Evolutionary conservation across 2,113 vertebrate genomes (phyloP), one percentile per base, ranked within the genome.

Genomic region (Laterallus jamaicensis): DNA sequence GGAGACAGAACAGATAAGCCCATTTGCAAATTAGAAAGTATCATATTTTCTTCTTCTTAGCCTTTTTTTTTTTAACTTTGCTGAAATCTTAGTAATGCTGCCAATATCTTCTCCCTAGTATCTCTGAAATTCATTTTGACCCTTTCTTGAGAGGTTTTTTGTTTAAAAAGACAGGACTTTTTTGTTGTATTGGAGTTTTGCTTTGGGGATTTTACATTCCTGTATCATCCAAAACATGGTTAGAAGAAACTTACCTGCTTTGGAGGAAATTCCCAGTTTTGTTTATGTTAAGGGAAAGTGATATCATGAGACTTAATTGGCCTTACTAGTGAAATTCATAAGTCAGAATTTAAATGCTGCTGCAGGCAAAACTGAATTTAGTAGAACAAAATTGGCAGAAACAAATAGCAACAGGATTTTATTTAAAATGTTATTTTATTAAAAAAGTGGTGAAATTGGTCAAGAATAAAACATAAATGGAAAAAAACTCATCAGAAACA

Each of bases 361-460:
- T 97, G 84, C 91, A 89, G 95, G 96, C 95, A 95, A 97, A 94
- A 95, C 20, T 91, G 78, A 93, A 96, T 97, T 95, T 94, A 93
- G 70, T 94, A 88, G 88, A 96, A 93, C 29, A 88, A 95, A 97
- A 95, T 82, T 95, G 73, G 54, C 90, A 95, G 76, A 88, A 96
- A 91, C 64, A 94, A 96, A 94, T 81, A 67, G 54, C 82, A 96
- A 93, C 90, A 93, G 86, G 92, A 87, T 95, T 92, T 95, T 91
- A 76, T 93, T 95, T 70, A 95, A 97, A 77, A 95, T 55, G 24
- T 82, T 79, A 73, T 95, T 96, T 97, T 77, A 88, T 92, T 88
- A 1, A 79, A 88, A 81, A 95, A 81, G 52, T 76, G 79, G 52
- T 97, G 88, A 93, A 96, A 91, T 54, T 88, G 86, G 44, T 92